These are phyloP conservation scores for Drosophila santomea DNA, from an alignment of 1,140 invertebrate genomes.

Conservation along the genomic window DNA sequence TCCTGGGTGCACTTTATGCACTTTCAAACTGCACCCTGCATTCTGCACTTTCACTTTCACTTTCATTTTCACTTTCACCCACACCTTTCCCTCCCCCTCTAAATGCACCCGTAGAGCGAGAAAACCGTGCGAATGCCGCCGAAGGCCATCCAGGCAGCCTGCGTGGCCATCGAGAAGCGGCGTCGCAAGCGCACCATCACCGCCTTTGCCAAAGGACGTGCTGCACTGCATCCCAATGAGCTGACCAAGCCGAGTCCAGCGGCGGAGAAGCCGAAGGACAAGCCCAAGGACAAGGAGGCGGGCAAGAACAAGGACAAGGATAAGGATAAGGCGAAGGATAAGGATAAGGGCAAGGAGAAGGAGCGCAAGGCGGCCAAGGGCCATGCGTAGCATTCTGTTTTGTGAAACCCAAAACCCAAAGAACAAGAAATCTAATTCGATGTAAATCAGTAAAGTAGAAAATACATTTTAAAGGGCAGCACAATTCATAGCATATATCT, in stretches of 20 bases:
- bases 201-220: background rate
- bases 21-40: background rate
- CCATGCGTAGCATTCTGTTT: background rate
- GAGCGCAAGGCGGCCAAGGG: conserved; percentile 2
- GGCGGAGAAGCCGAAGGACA: background rate
- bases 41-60: background rate
- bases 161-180: conserved; percentile 1
- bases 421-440: background rate
- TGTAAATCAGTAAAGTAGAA: background rate
- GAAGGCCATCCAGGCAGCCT: background rate
- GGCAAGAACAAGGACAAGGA: background rate
- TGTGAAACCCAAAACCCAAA: background rate
- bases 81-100: too few species aligned
- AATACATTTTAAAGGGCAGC: too few species aligned
- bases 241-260: background rate
- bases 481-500: too few species aligned
- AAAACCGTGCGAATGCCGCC: background rate
- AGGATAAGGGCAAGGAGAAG: conserved; percentile 1
- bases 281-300: background rate
- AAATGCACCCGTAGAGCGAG: background rate
- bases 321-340: background rate
- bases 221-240: background rate
- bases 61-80: background rate
- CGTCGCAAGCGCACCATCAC: background rate
- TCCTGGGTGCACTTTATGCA: background rate